Evolutionary conservation across 2,888 invertebrate genomes (phyloP).

Genomic region (Dolichopus griseipennis): DNA sequence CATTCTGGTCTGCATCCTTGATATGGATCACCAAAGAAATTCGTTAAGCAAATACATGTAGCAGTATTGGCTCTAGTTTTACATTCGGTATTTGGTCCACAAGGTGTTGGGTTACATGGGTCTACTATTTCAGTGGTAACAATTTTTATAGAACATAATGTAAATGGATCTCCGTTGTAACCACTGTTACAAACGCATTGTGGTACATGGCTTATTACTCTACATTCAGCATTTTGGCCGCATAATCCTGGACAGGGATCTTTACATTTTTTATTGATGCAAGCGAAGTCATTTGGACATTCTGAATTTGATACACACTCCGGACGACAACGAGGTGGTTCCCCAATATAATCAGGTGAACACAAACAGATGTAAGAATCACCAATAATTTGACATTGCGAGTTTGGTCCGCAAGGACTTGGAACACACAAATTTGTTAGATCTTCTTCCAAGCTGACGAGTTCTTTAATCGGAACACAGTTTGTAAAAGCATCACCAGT

Average conservation of each 20-base stretch:
- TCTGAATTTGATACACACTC: slow-evolving; percentile 66
- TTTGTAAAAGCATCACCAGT: slow-evolving; percentile 51
- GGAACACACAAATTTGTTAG: slow-evolving; percentile 53
- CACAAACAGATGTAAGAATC: slow-evolving; percentile 61
- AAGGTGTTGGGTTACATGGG: slow-evolving; percentile 65
- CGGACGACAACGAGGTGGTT: slow-evolving; percentile 67
- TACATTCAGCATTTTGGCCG: slow-evolving; percentile 62
- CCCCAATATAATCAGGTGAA: slow-evolving; percentile 60
- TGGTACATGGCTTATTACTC: slow-evolving; percentile 53
- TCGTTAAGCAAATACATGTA: slow-evolving; percentile 56
- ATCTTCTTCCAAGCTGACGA: slow-evolving; percentile 17
- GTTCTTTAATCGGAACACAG: slow-evolving; percentile 43
- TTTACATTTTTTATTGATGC: slow-evolving; percentile 61
- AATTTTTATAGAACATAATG: slow-evolving; percentile 43
- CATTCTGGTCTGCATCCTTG: slow-evolving; percentile 73
- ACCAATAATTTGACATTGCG: slow-evolving; percentile 56
- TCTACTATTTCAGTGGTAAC: slow-evolving; percentile 32
- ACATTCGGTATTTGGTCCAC: slow-evolving; percentile 68
- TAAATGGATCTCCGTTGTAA: slow-evolving; percentile 65
- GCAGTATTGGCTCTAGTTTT: slow-evolving; percentile 51
- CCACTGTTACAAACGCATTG: slow-evolving; percentile 58
- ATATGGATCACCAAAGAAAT: slow-evolving; percentile 54
- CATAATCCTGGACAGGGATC: slow-evolving; percentile 75
- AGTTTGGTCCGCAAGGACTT: slow-evolving; percentile 70
- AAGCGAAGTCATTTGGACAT: slow-evolving; percentile 61